Evolutionary conservation across 2,797 vertebrate genomes (phyloP).

Genomic region (Scomberomorus guttatus): DNA sequence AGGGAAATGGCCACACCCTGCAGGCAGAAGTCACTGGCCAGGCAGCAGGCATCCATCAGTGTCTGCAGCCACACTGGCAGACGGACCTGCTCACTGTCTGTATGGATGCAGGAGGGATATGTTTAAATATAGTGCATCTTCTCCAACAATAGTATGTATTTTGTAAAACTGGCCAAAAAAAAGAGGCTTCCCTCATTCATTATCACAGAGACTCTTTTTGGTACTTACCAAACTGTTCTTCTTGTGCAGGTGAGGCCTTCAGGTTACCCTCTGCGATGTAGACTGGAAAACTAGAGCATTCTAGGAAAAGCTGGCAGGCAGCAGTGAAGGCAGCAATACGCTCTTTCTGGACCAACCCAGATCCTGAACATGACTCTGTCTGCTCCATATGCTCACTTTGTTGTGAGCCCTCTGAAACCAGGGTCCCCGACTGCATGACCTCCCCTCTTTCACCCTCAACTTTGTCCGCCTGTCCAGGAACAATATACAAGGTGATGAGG

Average conservation of each 20-base stretch:
- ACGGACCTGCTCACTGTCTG: conserved; percentile 90
- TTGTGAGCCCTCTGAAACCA: conserved; percentile 77
- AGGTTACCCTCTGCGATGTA: conserved; percentile 98
- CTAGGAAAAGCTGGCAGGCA: conserved; percentile 96
- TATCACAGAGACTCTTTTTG: not conserved
- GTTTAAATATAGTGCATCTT: not conserved
- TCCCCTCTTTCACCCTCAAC: conserved; percentile 75
- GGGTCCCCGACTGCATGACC: conserved; percentile 71
- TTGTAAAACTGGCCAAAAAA: not conserved
- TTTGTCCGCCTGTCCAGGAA: conserved; percentile 76
- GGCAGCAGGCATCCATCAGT: conserved; percentile 94
- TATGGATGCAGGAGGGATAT: conserved; percentile 22
- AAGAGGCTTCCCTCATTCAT: not conserved
- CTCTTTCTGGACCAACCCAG: conserved; percentile 82
- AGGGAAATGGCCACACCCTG: conserved; percentile 94
- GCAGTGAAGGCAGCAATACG: conserved; percentile 93
- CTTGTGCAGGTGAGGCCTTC: conserved; percentile 89
- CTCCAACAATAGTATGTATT: not conserved
- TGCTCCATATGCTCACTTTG: conserved; percentile 70
- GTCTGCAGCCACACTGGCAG: conserved; percentile 94
- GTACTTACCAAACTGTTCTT: conserved; percentile 81
- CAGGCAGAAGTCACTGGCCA: conserved; percentile 91
- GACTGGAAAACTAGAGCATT: conserved; percentile 98
- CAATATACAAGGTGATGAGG: conserved; percentile 92
- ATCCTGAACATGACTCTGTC: conserved; percentile 33